A percentile compares a stretch with the other conserved stretches of the same genome.
These are phyloP conservation scores for Cranoglanis bouderius DNA, from an alignment of 2,113 vertebrate genomes.

Conservation along the genomic window DNA sequence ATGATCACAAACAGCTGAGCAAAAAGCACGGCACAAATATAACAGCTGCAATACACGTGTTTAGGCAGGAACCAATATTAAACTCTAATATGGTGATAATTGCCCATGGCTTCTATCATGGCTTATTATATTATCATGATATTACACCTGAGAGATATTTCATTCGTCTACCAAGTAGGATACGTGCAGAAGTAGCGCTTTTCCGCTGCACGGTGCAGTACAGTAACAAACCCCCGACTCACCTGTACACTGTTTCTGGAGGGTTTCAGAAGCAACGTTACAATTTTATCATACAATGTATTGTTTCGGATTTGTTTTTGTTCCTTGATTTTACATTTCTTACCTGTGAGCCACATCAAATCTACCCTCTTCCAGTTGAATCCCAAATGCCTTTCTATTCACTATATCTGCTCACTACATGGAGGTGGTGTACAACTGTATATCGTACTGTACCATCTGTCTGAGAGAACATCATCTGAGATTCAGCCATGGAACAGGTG, in stretches of 20 bases:
- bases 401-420: neutral
- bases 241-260: neutral
- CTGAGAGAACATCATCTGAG: neutral
- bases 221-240: neutral
- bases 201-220: neutral
- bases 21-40: neutral
- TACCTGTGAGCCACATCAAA: neutral
- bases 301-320: neutral
- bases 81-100: neutral
- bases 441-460: neutral
- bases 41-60: neutral
- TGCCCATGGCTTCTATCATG: neutral
- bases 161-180: neutral
- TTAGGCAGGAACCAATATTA: neutral
- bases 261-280: neutral
- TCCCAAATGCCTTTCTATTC: neutral
- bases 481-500: neutral
- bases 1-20: neutral
- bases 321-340: neutral
- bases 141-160: neutral
- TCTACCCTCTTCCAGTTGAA: too few relatives aligned
- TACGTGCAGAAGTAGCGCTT: neutral
- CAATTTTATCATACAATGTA: neutral
- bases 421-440: neutral
- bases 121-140: neutral